A percentile compares a stretch with the other conserved stretches of the same genome.
phyloP scores from a whole-genome alignment of 2,113 vertebrate species.

The Semicossyphus pulcher region DNA sequence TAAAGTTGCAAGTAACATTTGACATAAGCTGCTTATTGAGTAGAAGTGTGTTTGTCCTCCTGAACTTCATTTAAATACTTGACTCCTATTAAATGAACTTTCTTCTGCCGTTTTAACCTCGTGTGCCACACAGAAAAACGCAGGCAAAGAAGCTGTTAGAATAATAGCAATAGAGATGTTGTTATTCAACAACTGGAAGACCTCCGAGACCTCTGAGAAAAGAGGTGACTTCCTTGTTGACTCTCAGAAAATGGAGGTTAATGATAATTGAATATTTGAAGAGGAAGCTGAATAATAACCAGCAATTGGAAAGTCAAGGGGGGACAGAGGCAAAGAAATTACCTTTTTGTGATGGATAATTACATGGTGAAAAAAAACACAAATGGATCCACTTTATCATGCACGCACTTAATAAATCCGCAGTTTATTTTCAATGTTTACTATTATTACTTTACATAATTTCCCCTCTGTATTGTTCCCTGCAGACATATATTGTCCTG shows the following conservation, averaged over 20 bases:
- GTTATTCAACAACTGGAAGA: constrained; percentile 49
- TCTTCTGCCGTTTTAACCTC: constrained; percentile 12
- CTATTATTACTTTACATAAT: not conserved
- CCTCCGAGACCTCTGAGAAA: constrained; percentile 34
- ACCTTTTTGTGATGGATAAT: constrained; percentile 1
- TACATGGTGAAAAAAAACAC: not conserved
- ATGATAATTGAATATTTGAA: constrained; percentile 65
- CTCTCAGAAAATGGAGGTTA: constrained; percentile 50
- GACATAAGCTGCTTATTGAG: constrained; percentile 28
- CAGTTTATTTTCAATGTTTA: not conserved
- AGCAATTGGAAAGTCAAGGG: constrained; percentile 3
- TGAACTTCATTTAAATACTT: constrained; percentile 50
- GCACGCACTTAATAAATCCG: not conserved
- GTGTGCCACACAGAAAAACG: not conserved
- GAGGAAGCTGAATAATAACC: constrained; percentile 50
- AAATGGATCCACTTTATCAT: not conserved
- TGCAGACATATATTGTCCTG: not conserved
- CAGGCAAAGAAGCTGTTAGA: constrained; percentile 11
- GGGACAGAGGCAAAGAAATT: not conserved
- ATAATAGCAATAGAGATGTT: constrained; percentile 29
- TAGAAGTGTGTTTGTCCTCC: constrained; percentile 18
- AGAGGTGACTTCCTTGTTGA: constrained; percentile 24
- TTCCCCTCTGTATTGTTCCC: not conserved
- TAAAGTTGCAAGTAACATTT: constrained; percentile 27
- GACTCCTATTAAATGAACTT: constrained; percentile 29